A percentile compares a stretch with the other conserved stretches of the same genome.
Conservation (phyloP, 2,888 invertebrate species). For the Meiosimyza decipiens region DNA sequence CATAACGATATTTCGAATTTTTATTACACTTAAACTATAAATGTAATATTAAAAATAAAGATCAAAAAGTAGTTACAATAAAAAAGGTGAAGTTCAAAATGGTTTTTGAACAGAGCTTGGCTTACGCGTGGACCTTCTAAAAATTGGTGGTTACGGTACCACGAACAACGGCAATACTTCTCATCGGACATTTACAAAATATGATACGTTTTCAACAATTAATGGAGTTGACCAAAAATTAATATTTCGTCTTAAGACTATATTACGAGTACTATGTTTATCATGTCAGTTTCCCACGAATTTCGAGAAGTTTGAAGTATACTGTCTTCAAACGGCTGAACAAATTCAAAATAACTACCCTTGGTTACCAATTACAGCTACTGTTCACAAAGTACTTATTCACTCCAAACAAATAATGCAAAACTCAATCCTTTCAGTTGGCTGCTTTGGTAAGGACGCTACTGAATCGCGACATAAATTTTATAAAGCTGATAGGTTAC, state of each 20-base stretch:
- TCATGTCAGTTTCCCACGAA: conserved; percentile 27
- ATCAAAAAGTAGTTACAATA: conserved; percentile 3
- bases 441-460: conserved; percentile 28
- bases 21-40: conserved; percentile 27
- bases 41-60: conserved; percentile 21
- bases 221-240: conserved; percentile 25
- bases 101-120: conserved; percentile 27
- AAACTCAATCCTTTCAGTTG: conserved; percentile 18
- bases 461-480: conserved; percentile 15
- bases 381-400: conserved; percentile 4
- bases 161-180: conserved; percentile 35
- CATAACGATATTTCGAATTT: conserved; percentile 31
- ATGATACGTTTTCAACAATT: conserved; percentile 19
- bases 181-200: conserved; percentile 17
- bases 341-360: conserved; percentile 21
- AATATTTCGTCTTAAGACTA: conserved; percentile 10
- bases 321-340: conserved; percentile 29
- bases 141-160: neutral
- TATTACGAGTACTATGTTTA: conserved; percentile 31
- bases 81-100: conserved; percentile 22
- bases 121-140: conserved; percentile 31
- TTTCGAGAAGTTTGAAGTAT: conserved; percentile 30
- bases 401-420: conserved; percentile 15
- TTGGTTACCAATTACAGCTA: conserved; percentile 35
- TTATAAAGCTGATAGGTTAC: conserved; percentile 17